Conservation (phyloP, 2,888 invertebrate genomes). For the Philereme transversata region DNA sequence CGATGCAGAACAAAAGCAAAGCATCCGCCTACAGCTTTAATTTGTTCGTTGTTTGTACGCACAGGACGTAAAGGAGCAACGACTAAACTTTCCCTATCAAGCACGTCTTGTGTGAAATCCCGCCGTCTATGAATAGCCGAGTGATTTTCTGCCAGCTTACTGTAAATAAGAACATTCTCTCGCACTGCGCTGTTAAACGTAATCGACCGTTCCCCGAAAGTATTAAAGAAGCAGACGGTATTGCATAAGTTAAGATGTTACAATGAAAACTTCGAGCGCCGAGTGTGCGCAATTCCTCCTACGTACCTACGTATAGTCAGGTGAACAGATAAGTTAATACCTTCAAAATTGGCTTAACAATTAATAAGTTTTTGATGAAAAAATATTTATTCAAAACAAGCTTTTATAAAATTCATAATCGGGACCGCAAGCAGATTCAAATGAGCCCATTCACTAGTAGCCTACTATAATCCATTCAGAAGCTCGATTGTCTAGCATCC, state of each 20-base stretch:
- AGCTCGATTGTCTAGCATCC: too few relatives aligned
- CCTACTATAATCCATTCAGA: too few relatives aligned
- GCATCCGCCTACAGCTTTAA: slow-evolving; percentile 25
- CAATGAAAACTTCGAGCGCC: slow-evolving; percentile 79
- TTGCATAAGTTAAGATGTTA: slow-evolving; percentile 82
- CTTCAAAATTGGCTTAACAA: too few relatives aligned
- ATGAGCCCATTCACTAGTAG: too few relatives aligned
- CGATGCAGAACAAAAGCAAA: slow-evolving; percentile 11
- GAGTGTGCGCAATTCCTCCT: slow-evolving; percentile 76
- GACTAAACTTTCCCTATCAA: slow-evolving; percentile 62
- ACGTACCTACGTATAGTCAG: slow-evolving; percentile 52
- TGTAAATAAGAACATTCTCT: slow-evolving; percentile 82
- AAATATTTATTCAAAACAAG: too few relatives aligned
- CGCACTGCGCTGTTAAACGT: slow-evolving; percentile 78
- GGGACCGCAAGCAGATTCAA: too few relatives aligned
- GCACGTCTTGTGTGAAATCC: slow-evolving; percentile 70
- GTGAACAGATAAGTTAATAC: too few relatives aligned
- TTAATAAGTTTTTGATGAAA: too few relatives aligned
- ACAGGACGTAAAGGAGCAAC: slow-evolving; percentile 44
- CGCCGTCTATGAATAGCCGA: slow-evolving; percentile 61
- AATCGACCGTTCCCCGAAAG: slow-evolving; percentile 81
- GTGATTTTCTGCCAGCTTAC: slow-evolving; percentile 74
- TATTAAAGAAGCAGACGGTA: slow-evolving; percentile 81
- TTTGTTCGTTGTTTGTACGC: slow-evolving; percentile 33
- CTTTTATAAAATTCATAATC: too few relatives aligned